Evolutionary conservation across 2,113 vertebrate genomes (phyloP), one percentile per base, ranked within the genome.

Genomic region (Nibea albiflora): DNA sequence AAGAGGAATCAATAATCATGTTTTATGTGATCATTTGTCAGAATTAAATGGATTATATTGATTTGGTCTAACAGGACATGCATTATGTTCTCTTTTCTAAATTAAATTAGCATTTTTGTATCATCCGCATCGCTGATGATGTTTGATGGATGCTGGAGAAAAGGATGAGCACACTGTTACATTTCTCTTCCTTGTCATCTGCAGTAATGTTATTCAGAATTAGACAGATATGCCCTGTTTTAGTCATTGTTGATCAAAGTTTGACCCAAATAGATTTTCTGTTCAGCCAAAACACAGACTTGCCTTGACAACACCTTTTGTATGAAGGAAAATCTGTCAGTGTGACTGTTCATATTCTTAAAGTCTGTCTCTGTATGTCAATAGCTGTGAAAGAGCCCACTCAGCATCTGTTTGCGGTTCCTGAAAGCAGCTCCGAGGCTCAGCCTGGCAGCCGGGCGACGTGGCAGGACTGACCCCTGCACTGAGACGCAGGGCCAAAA

Each of bases 401-500:
- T 88, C 88, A 83, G 91, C 85, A 88, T 83, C 71, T 77, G 85
- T 81, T 62, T 7, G 16, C 54, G 63, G 64, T 49, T 79, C 67
- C 64, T 69, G 53, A 80, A 80, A 84, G 44, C 49, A 74, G 22
- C 72, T 81, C 31, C 22, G 22, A 70, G 66, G 52, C 68, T 69
- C 24, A 7, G 68, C 75, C 47, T 31, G 39, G 80, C 79, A 85
- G 76, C 70, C 24, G 31, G 78, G 20, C 22, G 11, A 53, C 44
- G 63, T 80, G 77, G 72, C 85, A 50, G 58, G 47, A 81, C 76
- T 88, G 86, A 92, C 86, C 85, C 80, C 76, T 87, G 58, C 79
- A 66, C 57, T 1, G 72, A 77, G 77, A 75, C 70, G 54, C n/a
- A 0, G 24, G 72, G 58, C 76, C 72, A 91, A 76, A 93, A 93